These are phyloP conservation scores for Diadromus collaris DNA, from an alignment of 2,888 invertebrate genomes.

Conservation along the genomic window DNA sequence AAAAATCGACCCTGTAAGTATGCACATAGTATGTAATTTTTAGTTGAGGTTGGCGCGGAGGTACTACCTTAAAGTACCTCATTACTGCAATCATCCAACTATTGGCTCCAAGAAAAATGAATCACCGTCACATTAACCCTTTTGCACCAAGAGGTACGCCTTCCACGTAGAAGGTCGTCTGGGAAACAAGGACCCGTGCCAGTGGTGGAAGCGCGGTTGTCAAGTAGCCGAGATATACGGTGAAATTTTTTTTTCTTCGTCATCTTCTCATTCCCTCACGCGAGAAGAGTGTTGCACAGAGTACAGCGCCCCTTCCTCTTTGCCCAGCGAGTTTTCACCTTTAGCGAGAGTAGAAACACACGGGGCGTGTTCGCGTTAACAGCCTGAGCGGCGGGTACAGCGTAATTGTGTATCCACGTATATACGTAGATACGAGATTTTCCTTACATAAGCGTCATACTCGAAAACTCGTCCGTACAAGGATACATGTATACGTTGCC, in stretches of 20 bases:
- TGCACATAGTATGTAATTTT: too few relatives aligned
- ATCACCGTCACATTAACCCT: background rate
- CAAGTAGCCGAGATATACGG: constrained; percentile 22
- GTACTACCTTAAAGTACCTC: background rate
- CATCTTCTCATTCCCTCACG: background rate
- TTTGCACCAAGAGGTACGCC: background rate
- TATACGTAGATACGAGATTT: background rate
- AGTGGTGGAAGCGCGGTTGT: constrained; percentile 22
- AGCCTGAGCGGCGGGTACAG: constrained; percentile 16
- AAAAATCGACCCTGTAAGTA: too few relatives aligned
- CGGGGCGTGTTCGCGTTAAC: constrained; percentile 11
- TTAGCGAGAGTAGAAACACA: constrained; percentile 22
- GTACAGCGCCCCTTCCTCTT: background rate
- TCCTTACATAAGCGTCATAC: background rate
- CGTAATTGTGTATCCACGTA: constrained; percentile 11
- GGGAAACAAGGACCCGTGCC: background rate
- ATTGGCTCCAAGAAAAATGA: background rate
- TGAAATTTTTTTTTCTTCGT: background rate
- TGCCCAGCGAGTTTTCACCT: constrained; percentile 33
- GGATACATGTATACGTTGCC: constrained; percentile 5
- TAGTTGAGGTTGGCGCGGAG: too few relatives aligned
- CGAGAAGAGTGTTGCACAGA: constrained; percentile 4
- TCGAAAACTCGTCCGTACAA: background rate
- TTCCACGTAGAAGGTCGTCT: constrained; percentile 11
- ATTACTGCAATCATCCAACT: background rate